phyloP scores from a whole-genome alignment of 2,888 invertebrate species.

The Hylaea fasciaria region DNA sequence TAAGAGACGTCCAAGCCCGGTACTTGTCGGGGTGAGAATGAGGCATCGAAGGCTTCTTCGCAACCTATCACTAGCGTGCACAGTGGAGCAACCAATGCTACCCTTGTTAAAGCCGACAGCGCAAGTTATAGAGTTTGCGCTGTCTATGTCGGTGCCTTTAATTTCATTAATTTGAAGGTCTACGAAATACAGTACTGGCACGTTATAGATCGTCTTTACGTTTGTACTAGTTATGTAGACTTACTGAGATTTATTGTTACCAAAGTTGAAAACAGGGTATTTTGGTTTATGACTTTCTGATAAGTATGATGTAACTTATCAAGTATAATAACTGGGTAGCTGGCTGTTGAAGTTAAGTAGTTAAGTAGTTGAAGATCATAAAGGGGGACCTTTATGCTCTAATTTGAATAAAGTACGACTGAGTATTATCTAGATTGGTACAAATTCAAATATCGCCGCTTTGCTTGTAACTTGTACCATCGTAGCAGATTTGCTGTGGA shows the following conservation, averaged over 20 bases:
- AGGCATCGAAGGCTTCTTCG: constrained; percentile 51
- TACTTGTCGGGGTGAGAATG: constrained; percentile 67
- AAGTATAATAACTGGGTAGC: too few species aligned
- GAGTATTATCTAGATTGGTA: too few species aligned
- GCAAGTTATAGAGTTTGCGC: constrained; percentile 9
- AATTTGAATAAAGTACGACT: too few species aligned
- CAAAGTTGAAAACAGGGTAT: neutral
- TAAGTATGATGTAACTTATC: too few species aligned
- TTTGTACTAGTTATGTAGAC: too few species aligned
- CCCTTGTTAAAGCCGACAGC: constrained; percentile 17
- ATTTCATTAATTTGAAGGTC: neutral
- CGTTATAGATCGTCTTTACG: too few species aligned
- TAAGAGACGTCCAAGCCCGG: constrained; percentile 58
- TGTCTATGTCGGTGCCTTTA: neutral
- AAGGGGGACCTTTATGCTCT: too few species aligned
- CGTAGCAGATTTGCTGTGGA: constrained; percentile 7
- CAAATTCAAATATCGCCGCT: neutral
- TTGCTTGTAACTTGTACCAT: constrained; percentile 11
- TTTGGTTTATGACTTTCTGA: too few species aligned
- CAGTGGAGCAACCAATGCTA: constrained; percentile 16
- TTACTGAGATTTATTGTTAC: too few species aligned
- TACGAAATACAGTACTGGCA: too few species aligned
- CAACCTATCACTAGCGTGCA: constrained; percentile 19
- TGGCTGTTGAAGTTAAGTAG: too few species aligned
- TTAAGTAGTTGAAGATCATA: too few species aligned